phyloP scores from a whole-genome alignment of 2,888 invertebrate genomes.

The Drosophila maculinotata region DNA sequence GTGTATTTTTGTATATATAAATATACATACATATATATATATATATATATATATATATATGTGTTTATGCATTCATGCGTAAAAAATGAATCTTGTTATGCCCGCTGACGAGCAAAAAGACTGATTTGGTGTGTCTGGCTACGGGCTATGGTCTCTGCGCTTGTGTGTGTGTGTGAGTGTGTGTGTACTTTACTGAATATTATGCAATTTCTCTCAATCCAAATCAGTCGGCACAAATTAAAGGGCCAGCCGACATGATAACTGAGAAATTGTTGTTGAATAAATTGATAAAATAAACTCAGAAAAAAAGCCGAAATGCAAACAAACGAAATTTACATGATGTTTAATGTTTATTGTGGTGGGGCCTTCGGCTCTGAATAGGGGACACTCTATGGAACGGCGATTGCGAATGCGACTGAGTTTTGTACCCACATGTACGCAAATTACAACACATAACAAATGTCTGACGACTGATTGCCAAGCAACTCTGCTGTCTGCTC shows the following conservation, averaged over 20 bases:
- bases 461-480: constrained; percentile 76
- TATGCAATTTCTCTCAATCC: constrained; percentile 31
- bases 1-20: not conserved
- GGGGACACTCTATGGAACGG: not conserved
- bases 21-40: too few species aligned
- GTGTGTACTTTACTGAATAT: constrained; percentile 22
- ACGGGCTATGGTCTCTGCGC: not conserved
- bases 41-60: constrained; percentile 1
- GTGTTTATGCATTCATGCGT: constrained; percentile 17
- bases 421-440: constrained; percentile 59
- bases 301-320: constrained; percentile 26
- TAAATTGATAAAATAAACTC: constrained; percentile 47
- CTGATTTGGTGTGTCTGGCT: constrained; percentile 28
- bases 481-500: constrained; percentile 39
- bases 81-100: constrained; percentile 47
- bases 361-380: not conserved
- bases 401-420: constrained; percentile 2
- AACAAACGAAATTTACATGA: constrained; percentile 68
- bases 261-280: constrained; percentile 33
- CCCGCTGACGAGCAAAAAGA: constrained; percentile 36
- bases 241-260: constrained; percentile 29
- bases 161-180: constrained; percentile 1
- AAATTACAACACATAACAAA: constrained; percentile 78
- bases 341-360: constrained; percentile 65
- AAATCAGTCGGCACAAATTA: not conserved